phyloP scores from a whole-genome alignment of 2,113 vertebrate species.

The Myotis yumanensis region DNA sequence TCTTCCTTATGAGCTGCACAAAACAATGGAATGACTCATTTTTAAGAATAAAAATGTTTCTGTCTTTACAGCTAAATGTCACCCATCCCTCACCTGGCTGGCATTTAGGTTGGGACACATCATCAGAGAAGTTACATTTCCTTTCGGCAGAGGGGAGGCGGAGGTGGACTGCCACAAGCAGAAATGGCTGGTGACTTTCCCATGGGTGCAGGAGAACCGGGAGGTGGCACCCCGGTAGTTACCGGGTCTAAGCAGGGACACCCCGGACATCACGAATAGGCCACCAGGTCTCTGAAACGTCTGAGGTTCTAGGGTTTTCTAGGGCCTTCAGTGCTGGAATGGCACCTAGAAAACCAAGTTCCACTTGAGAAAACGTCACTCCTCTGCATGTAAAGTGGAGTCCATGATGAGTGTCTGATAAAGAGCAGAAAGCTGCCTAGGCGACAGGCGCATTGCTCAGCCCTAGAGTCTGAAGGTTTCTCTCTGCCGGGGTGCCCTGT shows the following conservation, averaged over 20 bases:
- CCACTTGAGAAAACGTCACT: not conserved
- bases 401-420: not conserved
- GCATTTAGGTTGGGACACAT: not conserved
- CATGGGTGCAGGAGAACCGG: not conserved
- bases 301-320: not conserved
- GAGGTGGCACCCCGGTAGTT: not conserved
- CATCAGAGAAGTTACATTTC: constrained; percentile 34
- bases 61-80: constrained; percentile 13
- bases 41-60: not conserved
- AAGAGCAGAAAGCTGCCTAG: not conserved
- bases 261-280: not conserved
- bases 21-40: not conserved
- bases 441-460: not conserved
- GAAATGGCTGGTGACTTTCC: not conserved
- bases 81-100: constrained; percentile 38
- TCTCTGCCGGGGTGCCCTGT: not conserved
- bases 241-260: not conserved
- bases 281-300: not conserved
- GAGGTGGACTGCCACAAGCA: constrained; percentile 26
- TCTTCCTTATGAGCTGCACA: not conserved
- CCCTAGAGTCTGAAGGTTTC: not conserved
- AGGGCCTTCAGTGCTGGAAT: not conserved
- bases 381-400: not conserved
- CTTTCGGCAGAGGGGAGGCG: not conserved
- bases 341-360: not conserved